phyloP scores from a whole-genome alignment of 2,113 vertebrate species.

The Poeciliopsis occidentalis region DNA sequence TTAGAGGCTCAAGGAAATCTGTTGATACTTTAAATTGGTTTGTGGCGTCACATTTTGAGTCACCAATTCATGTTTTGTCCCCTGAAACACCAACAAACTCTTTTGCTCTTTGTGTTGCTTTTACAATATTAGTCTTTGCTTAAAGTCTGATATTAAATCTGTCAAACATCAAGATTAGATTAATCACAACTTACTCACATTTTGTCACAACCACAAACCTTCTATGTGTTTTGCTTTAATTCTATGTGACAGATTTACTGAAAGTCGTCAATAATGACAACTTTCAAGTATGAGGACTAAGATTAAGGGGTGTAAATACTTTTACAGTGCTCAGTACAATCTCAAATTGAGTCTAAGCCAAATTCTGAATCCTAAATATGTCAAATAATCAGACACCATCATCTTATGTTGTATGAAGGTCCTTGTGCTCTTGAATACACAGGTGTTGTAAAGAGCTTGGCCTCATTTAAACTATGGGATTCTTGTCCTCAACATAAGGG shows the following conservation, averaged over 20 bases:
- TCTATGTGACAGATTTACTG: background rate
- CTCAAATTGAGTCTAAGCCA: background rate
- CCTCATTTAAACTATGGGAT: background rate
- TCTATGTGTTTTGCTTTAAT: background rate
- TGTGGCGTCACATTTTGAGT: constrained; percentile 10
- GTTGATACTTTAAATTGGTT: constrained; percentile 23
- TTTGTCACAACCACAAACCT: background rate
- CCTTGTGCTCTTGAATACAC: background rate
- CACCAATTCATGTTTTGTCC: background rate
- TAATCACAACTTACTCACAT: background rate
- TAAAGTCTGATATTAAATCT: background rate
- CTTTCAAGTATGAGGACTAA: background rate
- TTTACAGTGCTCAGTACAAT: background rate
- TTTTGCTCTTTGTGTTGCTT: background rate
- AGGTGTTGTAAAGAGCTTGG: background rate
- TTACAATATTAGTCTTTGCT: background rate
- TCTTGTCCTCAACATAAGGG: background rate
- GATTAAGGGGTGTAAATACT: background rate
- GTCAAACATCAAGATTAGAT: background rate
- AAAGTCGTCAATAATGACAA: background rate
- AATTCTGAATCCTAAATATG: background rate
- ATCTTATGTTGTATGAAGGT: background rate
- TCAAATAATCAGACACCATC: background rate
- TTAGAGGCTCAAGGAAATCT: constrained; percentile 11
- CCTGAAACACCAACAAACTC: background rate